A percentile compares a stretch with the other conserved stretches of the same genome.
These are phyloP conservation scores for Drosophila helvetica DNA, from an alignment of 2,888 invertebrate genomes.

Conservation along the genomic window DNA sequence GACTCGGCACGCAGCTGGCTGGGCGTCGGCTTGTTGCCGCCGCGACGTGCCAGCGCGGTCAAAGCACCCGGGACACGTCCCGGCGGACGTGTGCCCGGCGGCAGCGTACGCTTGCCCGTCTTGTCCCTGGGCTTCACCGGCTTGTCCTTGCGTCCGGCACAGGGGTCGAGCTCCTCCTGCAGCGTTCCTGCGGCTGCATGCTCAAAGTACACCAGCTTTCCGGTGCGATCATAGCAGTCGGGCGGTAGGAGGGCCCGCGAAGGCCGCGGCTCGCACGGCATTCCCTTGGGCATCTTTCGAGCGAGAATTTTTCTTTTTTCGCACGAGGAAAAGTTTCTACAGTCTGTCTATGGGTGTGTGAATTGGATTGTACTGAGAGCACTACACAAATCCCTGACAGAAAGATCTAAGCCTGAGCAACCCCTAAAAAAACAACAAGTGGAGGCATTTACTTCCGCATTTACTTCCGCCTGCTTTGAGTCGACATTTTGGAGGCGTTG, in stretches of 20 bases:
- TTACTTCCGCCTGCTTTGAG: slow-evolving; percentile 52
- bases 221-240: not conserved
- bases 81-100: slow-evolving; percentile 62
- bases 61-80: not conserved
- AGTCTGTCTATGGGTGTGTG: not conserved
- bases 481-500: slow-evolving; percentile 42
- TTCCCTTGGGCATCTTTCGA: not conserved
- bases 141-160: slow-evolving; percentile 18
- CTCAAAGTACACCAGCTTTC: not conserved
- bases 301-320: not conserved
- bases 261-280: not conserved
- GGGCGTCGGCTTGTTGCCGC: slow-evolving; percentile 6
- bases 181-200: not conserved
- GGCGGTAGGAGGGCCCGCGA: not conserved
- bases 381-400: not conserved
- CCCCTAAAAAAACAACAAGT: slow-evolving; percentile 4
- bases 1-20: slow-evolving; percentile 26
- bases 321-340: not conserved
- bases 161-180: not conserved
- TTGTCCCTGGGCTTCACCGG: slow-evolving; percentile 18
- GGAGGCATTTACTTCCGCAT: slow-evolving; percentile 11
- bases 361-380: not conserved
- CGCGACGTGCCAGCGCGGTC: not conserved
- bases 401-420: not conserved
- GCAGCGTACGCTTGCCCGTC: slow-evolving; percentile 31